Evolutionary conservation across 2,797 vertebrate genomes (phyloP), one percentile per base, ranked within the genome.

Genomic region (Galagoides demidoff): DNA sequence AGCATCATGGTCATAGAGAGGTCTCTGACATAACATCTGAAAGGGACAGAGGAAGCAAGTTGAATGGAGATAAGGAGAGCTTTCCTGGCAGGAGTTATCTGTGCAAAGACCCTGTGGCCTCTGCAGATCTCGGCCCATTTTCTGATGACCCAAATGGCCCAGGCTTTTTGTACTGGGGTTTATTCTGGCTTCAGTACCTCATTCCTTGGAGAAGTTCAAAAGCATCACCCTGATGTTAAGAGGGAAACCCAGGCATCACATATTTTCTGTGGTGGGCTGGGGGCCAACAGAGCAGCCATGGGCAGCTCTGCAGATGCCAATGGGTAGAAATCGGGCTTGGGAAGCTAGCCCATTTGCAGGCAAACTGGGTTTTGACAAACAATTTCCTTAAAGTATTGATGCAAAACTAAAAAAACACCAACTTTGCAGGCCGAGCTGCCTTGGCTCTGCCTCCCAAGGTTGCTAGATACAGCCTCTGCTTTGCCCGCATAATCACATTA

Each of bases 391-490:
- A 78, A 91, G 71, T 29, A 37, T 55, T 43, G 66, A 71, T 34
- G 27, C 77, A 31, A 71, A 93, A 93, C 31, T 64, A 84, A 12
- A 90, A 63, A 59, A 74, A 22, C 68, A 59, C 52, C 27, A 52
- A 6, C 52, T 45, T n/a, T 34, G 68, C 31, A 57, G 49, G 63
- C 37, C 45, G n/a, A n/a, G 63, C 27, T 22, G 6, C 27, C n/a
- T 2, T 13, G 37, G 39, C 17, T 34, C 2, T 2, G 2, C 49
- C 77, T 25, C 14, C 63, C 13, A 37, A 78, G 43, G 45, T 55
- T 0, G 0, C 3, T 0, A 16, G 2, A 0, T n/a, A 25, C 49
- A 12, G 59, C n/a, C 61, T 86, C 25, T 2, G 34, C 74, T 71
- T 66, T 19, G 19, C 25, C 63, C 31, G 7, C 23, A 7, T 25